Evolutionary conservation across 2,113 vertebrate species (phyloP).

Genomic region (Amia ocellicauda): DNA sequence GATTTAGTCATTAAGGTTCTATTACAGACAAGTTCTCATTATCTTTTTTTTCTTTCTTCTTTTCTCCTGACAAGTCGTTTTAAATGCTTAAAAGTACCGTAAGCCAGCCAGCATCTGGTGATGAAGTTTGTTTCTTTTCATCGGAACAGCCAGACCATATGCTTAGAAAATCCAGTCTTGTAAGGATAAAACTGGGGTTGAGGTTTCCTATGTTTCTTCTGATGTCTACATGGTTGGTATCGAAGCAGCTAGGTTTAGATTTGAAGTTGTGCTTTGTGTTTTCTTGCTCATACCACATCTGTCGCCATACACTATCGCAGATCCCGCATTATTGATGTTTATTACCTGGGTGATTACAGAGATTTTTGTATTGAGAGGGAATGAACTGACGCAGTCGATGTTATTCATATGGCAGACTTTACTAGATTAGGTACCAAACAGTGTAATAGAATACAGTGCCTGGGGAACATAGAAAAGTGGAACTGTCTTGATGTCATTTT

Average conservation of each 20-base stretch:
- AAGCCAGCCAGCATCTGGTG: not conserved
- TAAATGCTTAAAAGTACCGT: not conserved
- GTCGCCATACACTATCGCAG: not conserved
- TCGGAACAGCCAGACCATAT: not conserved
- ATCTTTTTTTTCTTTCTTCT: not conserved
- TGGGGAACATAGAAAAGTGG: not conserved
- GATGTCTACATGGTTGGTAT: too few relatives aligned
- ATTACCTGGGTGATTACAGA: not conserved
- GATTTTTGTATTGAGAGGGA: not conserved
- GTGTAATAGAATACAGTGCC: too few relatives aligned
- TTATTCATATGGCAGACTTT: slow-evolving; percentile 1
- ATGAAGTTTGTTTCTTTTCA: slow-evolving; percentile 14
- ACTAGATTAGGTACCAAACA: not conserved
- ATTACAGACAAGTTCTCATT: not conserved
- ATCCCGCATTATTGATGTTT: not conserved
- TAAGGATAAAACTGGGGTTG: too few relatives aligned
- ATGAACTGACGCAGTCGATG: not conserved
- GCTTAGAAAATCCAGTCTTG: not conserved
- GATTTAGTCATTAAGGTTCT: too few relatives aligned
- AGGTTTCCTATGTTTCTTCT: too few relatives aligned
- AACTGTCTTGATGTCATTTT: not conserved
- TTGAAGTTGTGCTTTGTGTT: too few relatives aligned
- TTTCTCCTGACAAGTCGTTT: too few relatives aligned
- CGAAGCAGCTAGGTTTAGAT: too few relatives aligned
- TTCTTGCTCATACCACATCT: too few relatives aligned